Evolutionary conservation across 2,888 invertebrate genomes (phyloP).

Genomic region (Pedicia rivosa): DNA sequence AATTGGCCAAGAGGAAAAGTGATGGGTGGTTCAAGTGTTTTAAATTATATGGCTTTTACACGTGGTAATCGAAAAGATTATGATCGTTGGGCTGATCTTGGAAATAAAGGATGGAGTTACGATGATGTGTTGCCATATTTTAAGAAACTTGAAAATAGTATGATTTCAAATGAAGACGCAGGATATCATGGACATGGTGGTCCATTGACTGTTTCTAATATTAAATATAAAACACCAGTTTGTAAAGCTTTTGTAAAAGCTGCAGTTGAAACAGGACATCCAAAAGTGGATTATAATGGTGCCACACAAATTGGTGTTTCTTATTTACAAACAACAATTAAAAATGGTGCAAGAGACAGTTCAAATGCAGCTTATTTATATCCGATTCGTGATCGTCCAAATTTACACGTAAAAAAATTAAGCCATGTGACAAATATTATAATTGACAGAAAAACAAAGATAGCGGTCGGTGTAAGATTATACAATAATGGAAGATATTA

Average conservation of each 20-base stretch:
- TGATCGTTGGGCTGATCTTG: conserved; percentile 55
- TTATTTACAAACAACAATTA: conserved; percentile 41
- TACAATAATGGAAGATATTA: conserved; percentile 29
- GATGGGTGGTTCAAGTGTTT: conserved; percentile 63
- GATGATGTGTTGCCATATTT: conserved; percentile 57
- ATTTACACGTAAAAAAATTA: conserved; percentile 39
- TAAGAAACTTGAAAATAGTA: conserved; percentile 58
- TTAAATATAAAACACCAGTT: conserved; percentile 39
- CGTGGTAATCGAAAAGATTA: conserved; percentile 56
- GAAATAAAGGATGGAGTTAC: conserved; percentile 60
- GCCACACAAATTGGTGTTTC: conserved; percentile 43
- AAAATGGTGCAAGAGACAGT: conserved; percentile 40
- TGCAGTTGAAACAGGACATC: conserved; percentile 43
- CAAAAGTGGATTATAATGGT: conserved; percentile 51
- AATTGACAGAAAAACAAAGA: conserved; percentile 32
- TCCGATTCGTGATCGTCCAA: conserved; percentile 33
- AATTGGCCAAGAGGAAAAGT: conserved; percentile 70
- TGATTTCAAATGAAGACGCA: conserved; percentile 34
- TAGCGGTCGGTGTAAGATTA: conserved; percentile 39
- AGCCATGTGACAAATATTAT: conserved; percentile 38
- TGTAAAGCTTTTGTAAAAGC: conserved; percentile 46
- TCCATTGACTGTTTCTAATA: conserved; percentile 37
- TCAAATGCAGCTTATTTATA: conserved; percentile 43
- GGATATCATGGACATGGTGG: conserved; percentile 37
- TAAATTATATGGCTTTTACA: conserved; percentile 71